Evolutionary conservation across 2,797 vertebrate species (phyloP).

Genomic region (Pelobates cultripes): DNA sequence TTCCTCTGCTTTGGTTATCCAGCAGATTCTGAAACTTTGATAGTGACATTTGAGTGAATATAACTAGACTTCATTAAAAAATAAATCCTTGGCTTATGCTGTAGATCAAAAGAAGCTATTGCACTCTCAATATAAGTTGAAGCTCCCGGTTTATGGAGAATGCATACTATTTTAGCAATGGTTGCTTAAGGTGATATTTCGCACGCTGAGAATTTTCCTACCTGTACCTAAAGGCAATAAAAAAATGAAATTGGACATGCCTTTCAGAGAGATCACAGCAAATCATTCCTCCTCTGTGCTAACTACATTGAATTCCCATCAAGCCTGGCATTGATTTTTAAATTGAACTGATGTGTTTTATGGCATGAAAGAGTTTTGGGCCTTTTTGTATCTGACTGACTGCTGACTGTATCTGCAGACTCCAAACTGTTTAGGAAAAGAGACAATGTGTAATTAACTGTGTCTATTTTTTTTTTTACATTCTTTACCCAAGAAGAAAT

Average conservation of each 20-base stretch:
- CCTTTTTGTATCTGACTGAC: conserved; percentile 20
- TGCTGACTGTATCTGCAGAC: conserved; percentile 24
- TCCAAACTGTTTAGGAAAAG: conserved; percentile 17
- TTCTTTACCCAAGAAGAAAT: too few relatives aligned
- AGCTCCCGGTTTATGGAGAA: not conserved
- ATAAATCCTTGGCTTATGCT: not conserved
- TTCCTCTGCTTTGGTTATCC: not conserved
- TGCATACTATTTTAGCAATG: conserved; percentile 14
- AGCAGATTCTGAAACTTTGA: not conserved
- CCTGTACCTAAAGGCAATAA: conserved; percentile 32
- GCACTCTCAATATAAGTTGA: not conserved
- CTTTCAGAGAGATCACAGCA: conserved; percentile 35
- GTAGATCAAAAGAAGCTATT: conserved; percentile 9
- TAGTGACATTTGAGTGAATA: not conserved
- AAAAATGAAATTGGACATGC: conserved; percentile 37
- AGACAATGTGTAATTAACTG: conserved; percentile 15
- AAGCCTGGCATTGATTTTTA: conserved; percentile 44
- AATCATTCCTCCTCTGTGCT: conserved; percentile 29
- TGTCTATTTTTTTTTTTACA: not conserved
- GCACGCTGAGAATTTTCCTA: conserved; percentile 2
- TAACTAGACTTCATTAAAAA: conserved; percentile 6
- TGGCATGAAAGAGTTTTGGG: conserved; percentile 28
- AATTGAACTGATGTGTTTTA: conserved; percentile 49
- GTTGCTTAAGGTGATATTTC: not conserved
- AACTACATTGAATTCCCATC: conserved; percentile 38